Evolutionary conservation across 2,888 invertebrate genomes (phyloP).

Genomic region (Tinea trinotella): DNA sequence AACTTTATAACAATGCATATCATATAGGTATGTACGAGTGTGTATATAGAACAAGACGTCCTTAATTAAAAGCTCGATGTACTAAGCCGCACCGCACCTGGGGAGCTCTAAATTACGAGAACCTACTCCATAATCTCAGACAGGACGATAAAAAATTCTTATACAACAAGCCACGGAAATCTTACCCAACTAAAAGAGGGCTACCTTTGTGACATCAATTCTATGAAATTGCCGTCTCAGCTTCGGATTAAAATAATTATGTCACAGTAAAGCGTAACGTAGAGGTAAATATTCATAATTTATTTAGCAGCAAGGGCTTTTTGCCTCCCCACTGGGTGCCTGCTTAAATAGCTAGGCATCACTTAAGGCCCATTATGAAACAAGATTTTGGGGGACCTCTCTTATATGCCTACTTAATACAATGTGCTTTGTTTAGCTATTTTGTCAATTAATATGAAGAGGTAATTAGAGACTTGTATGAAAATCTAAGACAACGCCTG

Average conservation of each 20-base stretch:
- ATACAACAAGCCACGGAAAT: constrained; percentile 27
- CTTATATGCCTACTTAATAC: not conserved
- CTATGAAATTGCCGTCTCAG: constrained; percentile 47
- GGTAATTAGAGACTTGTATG: too few relatives aligned
- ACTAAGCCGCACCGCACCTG: constrained; percentile 59
- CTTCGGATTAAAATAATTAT: constrained; percentile 63
- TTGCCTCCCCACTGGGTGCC: constrained; percentile 32
- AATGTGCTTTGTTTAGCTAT: not conserved
- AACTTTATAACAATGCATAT: not conserved
- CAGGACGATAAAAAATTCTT: constrained; percentile 33
- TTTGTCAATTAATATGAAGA: too few relatives aligned
- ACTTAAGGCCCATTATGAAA: not conserved
- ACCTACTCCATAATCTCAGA: constrained; percentile 27
- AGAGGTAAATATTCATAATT: constrained; percentile 65
- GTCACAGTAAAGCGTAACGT: constrained; percentile 56
- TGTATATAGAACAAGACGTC: constrained; percentile 24
- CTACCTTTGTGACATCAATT: constrained; percentile 52
- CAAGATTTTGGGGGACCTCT: constrained; percentile 7
- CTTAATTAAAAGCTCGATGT: constrained; percentile 61
- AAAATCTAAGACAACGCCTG: too few relatives aligned
- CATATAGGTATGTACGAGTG: constrained; percentile 22
- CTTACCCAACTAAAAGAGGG: constrained; percentile 29
- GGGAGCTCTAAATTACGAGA: constrained; percentile 48
- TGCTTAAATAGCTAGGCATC: constrained; percentile 14
- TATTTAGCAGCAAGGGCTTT: constrained; percentile 58